These are phyloP conservation scores for Eupithecia subfuscata DNA, from an alignment of 2,888 invertebrate genomes.

Conservation along the genomic window DNA sequence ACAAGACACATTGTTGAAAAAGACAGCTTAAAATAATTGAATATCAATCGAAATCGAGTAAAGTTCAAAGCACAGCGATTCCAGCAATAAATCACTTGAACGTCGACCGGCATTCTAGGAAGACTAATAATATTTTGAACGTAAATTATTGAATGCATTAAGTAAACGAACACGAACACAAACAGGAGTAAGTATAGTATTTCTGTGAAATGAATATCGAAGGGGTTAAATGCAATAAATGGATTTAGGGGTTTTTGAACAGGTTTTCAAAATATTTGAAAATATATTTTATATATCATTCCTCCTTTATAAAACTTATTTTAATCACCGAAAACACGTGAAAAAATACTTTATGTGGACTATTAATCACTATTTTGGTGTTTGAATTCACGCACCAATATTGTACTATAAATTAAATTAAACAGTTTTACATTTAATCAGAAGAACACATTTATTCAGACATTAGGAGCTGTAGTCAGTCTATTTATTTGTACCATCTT, in stretches of 20 bases:
- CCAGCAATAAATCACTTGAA: neutral
- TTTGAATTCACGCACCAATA: too few relatives aligned
- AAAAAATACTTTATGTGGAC: too few relatives aligned
- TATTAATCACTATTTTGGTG: too few relatives aligned
- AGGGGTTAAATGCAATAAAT: neutral
- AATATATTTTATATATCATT: neutral
- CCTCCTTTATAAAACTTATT: too few relatives aligned
- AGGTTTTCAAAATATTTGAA: neutral
- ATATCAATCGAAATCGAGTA: neutral
- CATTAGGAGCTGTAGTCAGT: too few relatives aligned
- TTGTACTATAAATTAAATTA: too few relatives aligned
- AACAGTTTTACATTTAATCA: too few relatives aligned
- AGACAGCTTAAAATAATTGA: neutral
- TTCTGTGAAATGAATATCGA: neutral
- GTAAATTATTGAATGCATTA: slow-evolving; percentile 9
- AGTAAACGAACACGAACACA: neutral
- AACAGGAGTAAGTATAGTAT: neutral
- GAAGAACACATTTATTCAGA: too few relatives aligned
- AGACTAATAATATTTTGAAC: slow-evolving; percentile 9
- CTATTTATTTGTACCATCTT: too few relatives aligned
- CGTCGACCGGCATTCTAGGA: neutral
- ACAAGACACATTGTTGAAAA: neutral
- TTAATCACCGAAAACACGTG: too few relatives aligned
- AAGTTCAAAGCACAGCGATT: neutral
- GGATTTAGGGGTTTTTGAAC: neutral